Evolutionary conservation across 1,140 invertebrate genomes (phyloP).

Genomic region (Caerostris darwini): DNA sequence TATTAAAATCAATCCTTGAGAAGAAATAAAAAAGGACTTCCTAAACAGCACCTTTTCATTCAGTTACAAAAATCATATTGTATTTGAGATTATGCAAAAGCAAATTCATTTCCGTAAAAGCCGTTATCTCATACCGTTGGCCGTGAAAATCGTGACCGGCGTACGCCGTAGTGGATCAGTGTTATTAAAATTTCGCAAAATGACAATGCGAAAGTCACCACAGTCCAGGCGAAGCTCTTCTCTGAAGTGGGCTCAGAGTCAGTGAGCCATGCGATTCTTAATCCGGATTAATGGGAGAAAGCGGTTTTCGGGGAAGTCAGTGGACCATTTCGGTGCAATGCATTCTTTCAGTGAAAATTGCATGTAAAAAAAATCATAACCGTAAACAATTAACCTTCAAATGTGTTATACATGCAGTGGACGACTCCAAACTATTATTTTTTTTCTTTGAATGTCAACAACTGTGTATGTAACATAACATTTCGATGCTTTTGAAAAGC

Average conservation of each 20-base stretch:
- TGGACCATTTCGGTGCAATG: not conserved
- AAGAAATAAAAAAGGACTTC: not conserved
- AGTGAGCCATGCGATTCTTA: not conserved
- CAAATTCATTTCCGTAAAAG: not conserved
- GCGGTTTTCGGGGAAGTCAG: not conserved
- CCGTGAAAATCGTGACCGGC: not conserved
- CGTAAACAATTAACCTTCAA: slow-evolving; percentile 35
- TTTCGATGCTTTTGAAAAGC: not conserved
- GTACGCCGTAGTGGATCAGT: not conserved
- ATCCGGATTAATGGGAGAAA: slow-evolving; percentile 60
- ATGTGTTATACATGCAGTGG: slow-evolving; percentile 24
- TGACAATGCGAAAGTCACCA: slow-evolving; percentile 2
- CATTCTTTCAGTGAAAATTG: slow-evolving; percentile 14
- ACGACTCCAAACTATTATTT: not conserved
- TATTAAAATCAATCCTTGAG: not conserved
- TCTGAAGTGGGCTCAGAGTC: not conserved
- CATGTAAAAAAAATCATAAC: slow-evolving; percentile 1
- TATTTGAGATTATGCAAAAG: not conserved
- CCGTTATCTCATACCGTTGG: not conserved
- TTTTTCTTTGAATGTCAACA: not conserved
- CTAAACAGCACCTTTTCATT: not conserved
- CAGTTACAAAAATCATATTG: not conserved
- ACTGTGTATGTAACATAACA: not conserved
- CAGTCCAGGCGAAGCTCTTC: not conserved
- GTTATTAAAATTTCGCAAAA: not conserved